Evolutionary conservation across 1,140 invertebrate species (phyloP), one percentile per base, ranked within the genome.

Genomic region (Drosophila lini): DNA sequence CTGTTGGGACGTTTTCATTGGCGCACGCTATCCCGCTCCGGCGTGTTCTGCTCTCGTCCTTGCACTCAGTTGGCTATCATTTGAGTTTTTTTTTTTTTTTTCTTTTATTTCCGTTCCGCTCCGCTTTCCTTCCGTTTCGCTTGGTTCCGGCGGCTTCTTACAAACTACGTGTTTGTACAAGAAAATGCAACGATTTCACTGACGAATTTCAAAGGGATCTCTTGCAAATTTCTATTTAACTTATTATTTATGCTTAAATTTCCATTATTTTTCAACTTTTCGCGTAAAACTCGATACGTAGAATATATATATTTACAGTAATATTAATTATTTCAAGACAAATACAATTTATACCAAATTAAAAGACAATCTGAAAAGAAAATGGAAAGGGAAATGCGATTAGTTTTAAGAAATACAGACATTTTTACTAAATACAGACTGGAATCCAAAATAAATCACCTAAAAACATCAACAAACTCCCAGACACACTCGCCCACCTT

Each of bases 1-100:
- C 59, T 55, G 77, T 69, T 83, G 71, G 77, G 84, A 88, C 84
- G 84, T 84, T 88, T 81, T 88, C 84, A 88, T 88, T 88, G 85
- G 80, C 85, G 80, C 81, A 89, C 89, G 69, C 84, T 79, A 84
- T 76, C 67, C 77, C 52, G 64, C 48, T 75, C 62, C 73, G 65
- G n/a, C 59, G 47, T 75, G 56, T 25, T 59, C 56, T 58, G 56
- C 50, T 64, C n/a, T 78, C 56, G 64, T 42, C 48, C 56, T 40
- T 31, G 42, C 48, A 62, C 42, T 62, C 13, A 62, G 36, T 65
- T 36, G 38, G 34, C 31, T 74, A 11, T 36, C 58, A 62, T 74
- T 61, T 41, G 25, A 25, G 38, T 60, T 60, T 60, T 13, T 60
- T 60, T 13, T 60, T 60, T 13, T 15, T 47, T 22, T 22, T 15